Evolutionary conservation across 2,797 vertebrate species (phyloP), one percentile per base, ranked within the genome.

Genomic region (Danio albolineatus): DNA sequence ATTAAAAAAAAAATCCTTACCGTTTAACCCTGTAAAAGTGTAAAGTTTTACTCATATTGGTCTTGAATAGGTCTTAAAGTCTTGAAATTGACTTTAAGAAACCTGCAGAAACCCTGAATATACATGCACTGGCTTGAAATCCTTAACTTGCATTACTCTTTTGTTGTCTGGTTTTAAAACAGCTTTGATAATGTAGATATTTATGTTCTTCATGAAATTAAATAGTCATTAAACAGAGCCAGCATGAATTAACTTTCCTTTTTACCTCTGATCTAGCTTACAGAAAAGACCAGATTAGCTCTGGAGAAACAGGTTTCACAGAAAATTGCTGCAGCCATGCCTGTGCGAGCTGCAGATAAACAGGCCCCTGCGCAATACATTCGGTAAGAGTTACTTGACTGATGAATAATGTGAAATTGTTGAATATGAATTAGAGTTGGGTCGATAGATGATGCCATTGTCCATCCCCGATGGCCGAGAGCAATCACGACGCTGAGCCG

Each of bases 321-420:
- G 76, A 99, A 99, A 90, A 96, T 99, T 1, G 97, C 97, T 1
- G 98, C 98, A 16, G 98, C 98, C 80, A 99, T 99, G 98, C 98
- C 98, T 8, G 98, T 99, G 61, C 94, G 98, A 89, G 98, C 98
- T 59, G 98, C 98, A 66, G 98, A 99, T 89, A 99, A 99, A 88
- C 95, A 96, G 80, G 98, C 96, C 73, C 98, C 97, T 44, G 98
- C 98, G 17, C 98, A 99, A 76, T 99, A 99, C 86, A 99, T 99
- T 88, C 94, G 97, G 98, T 99, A 92, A 39, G 87, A 79, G 39
- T 13, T 2, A 28, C 49, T 54, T 76, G 74, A 0, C 6, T 38
- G 19, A 28, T 21, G 4, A 51, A 28, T 61, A 7, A 2, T 38
- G 14, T 69, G 10, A 36, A 49, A 49, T 41, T 17, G 28, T 19